These are phyloP conservation scores for Chrysocyon brachyurus DNA, from an alignment of 2,797 vertebrate genomes.

Conservation along the genomic window DNA sequence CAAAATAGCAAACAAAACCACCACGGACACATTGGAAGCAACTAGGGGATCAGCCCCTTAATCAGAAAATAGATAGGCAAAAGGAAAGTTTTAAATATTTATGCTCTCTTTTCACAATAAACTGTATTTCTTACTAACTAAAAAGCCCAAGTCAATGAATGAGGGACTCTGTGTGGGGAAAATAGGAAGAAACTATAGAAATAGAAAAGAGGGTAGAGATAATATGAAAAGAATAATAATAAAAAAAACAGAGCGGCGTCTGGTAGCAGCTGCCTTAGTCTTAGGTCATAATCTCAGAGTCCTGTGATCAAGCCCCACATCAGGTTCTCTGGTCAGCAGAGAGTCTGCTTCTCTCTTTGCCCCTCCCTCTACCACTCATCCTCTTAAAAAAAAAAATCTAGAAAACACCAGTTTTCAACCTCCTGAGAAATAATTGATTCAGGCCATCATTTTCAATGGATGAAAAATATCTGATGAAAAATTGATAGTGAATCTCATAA, in stretches of 20 bases:
- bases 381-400: not conserved
- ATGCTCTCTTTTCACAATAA: not conserved
- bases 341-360: not conserved
- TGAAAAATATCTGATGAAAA: not conserved
- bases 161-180: not conserved
- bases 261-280: not conserved
- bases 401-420: not conserved
- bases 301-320: not conserved
- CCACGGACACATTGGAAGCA: not conserved
- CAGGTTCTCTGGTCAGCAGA: not conserved
- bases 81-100: not conserved
- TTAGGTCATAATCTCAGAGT: not conserved
- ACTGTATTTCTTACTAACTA: not conserved
- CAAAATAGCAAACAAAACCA: not conserved
- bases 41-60: not conserved
- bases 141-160: not conserved
- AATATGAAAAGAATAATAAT: not conserved
- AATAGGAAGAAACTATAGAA: no score
- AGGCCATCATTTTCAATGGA: not conserved
- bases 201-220: no score
- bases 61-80: slow-evolving; percentile 3
- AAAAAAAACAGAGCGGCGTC: not conserved
- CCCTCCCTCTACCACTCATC: not conserved
- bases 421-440: not conserved
- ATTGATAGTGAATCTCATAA: not conserved